Base-by-base conservation (phyloP, 2,888 invertebrate genomes). In the Urechis unicinctus region DNA sequence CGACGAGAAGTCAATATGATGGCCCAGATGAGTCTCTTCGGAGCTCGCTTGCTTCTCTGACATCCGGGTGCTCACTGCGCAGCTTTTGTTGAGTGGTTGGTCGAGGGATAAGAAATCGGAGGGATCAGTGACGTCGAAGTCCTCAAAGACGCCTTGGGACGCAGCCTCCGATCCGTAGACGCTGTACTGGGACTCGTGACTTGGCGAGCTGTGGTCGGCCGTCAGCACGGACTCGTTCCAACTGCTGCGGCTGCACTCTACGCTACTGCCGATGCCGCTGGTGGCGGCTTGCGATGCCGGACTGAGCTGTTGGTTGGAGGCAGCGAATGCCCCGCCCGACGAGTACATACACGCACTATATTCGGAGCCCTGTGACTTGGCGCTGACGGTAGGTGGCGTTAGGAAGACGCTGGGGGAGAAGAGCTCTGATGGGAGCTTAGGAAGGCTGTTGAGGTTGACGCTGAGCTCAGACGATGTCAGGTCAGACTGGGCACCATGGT, bases 51-150 rank as follows among this genome's bases (percentile, higher is more conserved):
- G 13, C 45, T 45, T 45, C 22, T 45, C 45, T 17, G 9, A 9
- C 9, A 36, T 36, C 36, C 17, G 9, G 17, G 36, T 36, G 9
- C 36, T 17, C 9, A 9, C 29, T 31, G 31, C 36, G 26, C 30
- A 30, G 21, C 49, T 36, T 45, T 51, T 51, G 52, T 56, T 44
- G 29, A 56, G 26, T 13, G 56, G 56, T 44, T 52, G 56, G 48
- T 56, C 56, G 6, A 56, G 56, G 2, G 52, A 56, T 31, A 55
- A 28, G 42, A 56, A 52, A 31, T 56, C 56, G 6, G 46, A 49
- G 3, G 56, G 44, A 21, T 46, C 30, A 47, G 51, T 56, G 17
- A 56, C 50, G 28, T 56, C 56, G 31, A 56, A 56, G 47, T 56
- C 56, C 29, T 56, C 51, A 5, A 51, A 13, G 24, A 45, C 22